These are phyloP conservation scores for Kuschelorhynchus macadamiae DNA, from an alignment of 2,888 invertebrate species.

Conservation along the genomic window DNA sequence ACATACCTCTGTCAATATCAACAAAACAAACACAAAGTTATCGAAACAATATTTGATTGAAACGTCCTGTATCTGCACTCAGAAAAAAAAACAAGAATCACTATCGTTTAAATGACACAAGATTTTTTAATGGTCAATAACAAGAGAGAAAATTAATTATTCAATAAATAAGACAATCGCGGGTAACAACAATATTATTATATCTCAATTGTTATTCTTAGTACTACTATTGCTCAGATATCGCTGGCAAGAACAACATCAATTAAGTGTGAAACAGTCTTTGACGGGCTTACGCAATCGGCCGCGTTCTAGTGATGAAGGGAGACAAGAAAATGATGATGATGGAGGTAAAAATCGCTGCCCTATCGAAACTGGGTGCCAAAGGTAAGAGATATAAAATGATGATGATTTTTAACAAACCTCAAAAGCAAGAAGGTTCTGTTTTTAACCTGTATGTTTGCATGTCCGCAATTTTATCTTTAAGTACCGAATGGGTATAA, in stretches of 20 bases:
- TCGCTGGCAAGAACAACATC: background rate
- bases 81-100: too few species aligned
- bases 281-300: background rate
- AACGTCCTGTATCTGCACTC: too few species aligned
- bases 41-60: too few species aligned
- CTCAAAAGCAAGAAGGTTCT: too few species aligned
- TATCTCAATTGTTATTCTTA: constrained; percentile 8
- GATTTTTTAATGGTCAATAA: background rate
- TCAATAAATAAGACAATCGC: constrained; percentile 8
- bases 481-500: too few species aligned
- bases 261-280: background rate
- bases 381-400: constrained; percentile 33
- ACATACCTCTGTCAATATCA: too few species aligned
- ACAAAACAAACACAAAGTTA: too few species aligned
- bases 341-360: constrained; percentile 38
- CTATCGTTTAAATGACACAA: too few species aligned
- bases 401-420: too few species aligned
- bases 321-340: constrained; percentile 43
- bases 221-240: constrained; percentile 14
- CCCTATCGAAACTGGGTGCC: constrained; percentile 24
- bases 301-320: constrained; percentile 23
- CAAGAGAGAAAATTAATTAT: constrained; percentile 3
- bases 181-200: background rate
- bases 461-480: too few species aligned
- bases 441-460: too few species aligned